Base-by-base conservation (phyloP, 2,797 vertebrate species). In the Myioborus miniatus region DNA sequence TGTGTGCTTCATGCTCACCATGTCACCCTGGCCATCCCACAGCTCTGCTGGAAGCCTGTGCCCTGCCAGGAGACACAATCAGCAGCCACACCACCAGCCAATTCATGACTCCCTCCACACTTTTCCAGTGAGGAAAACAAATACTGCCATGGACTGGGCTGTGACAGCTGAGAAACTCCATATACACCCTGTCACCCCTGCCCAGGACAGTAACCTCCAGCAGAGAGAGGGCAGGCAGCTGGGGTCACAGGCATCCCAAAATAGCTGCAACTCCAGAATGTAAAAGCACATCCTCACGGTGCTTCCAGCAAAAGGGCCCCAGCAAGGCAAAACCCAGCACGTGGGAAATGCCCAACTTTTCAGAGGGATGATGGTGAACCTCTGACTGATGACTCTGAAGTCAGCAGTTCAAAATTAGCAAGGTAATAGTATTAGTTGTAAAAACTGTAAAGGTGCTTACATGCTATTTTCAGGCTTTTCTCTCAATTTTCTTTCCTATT, bases 191-290 rank as follows among this genome's bases (percentile, higher is more conserved):
- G 26, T 23, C 58, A 92, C 49, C 65, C 62, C 65, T 85, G 46
- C 36, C 67, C 2, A 13, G 68, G 76, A 56, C 64, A 83, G 64
- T 4, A 18, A 85, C 58, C 71, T 75, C 62, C 79, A 83, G 58
- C n/a, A 46, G 60, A 49, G 84, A 90, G 2, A 29, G 22, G 52
- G 26, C 60, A 85, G 41, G 53, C 76, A 89, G 72, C 68, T 24
- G 52, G 53, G 72, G 60, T 60, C 70, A 94, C 52, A 83, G 14
- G 15, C 60, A 49, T 59, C 84, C 70, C 81, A 95, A 95, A 94
- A 96, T 60, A 96, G 82, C 84, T 74, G 36, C 58, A 85, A 36
- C 64, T 64, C 14, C 55, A 80, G 63, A 70, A 68, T 64, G 46
- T 75, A 47, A 60, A 85, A 77, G 37, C 46, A 74, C 62, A 85